Evolutionary conservation across 2,888 invertebrate genomes (phyloP), one percentile per base, ranked within the genome.

Genomic region (Lepetodrilus schrolli): DNA sequence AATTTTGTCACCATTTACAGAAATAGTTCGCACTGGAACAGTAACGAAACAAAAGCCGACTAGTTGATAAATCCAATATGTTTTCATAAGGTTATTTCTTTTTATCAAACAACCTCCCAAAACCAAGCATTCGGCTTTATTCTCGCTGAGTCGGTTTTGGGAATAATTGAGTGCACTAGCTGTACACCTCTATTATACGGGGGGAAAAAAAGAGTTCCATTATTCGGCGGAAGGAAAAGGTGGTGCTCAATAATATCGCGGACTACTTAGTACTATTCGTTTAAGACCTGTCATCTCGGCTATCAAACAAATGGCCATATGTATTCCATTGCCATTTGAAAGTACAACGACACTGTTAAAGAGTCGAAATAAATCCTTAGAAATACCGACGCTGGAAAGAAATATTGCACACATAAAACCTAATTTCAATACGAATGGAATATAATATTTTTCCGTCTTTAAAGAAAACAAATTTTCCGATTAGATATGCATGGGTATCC

Each of bases 21-120:
- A n/a, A n/a, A n/a, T n/a, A n/a, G n/a, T n/a, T n/a, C n/a, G n/a
- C n/a, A n/a, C n/a, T n/a, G n/a, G n/a, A n/a, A n/a, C n/a, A n/a
- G n/a, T n/a, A n/a, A 34, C 30, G 34, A 58, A 58, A 58, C 34
- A 58, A 58, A 58, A 30, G 58, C 30, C 26, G 58, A 58, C 30
- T 58, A 58, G 26, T 58, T 58, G 58, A 58, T 58, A 58, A 58
- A 58, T 58, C 30, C 58, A 58, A 58, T 58, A 58, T 58, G 58
- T 58, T 58, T 58, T 58, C 58, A 4, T 58, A 34, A 30, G 30
- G 58, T 34, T 34, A 10, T 58, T 58, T 58, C 34, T 58, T 58
- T n/a, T 30, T 13, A 26, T n/a, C n/a, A n/a, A n/a, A n/a, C n/a
- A n/a, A n/a, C n/a, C n/a, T n/a, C n/a, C n/a, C n/a, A n/a, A n/a